phyloP scores from a whole-genome alignment of 2,113 vertebrate genomes.

The Calyptomena viridis region DNA sequence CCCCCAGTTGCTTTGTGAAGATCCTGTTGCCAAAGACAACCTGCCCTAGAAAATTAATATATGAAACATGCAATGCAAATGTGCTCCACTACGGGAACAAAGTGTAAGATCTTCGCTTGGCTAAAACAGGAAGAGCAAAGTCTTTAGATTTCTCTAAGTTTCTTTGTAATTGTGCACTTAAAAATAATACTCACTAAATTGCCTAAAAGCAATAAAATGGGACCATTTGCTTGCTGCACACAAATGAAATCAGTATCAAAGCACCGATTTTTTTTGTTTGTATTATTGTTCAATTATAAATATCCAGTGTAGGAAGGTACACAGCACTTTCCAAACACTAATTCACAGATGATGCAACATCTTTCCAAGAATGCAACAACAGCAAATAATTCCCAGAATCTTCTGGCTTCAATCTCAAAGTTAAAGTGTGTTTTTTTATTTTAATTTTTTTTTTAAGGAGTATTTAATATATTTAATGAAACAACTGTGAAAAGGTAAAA shows the following conservation, averaged over 20 bases:
- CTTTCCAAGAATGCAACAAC: background rate
- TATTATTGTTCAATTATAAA: background rate
- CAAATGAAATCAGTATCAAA: background rate
- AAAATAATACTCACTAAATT: background rate
- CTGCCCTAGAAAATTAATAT: slow-evolving; percentile 49
- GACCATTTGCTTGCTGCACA: background rate
- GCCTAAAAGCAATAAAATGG: background rate
- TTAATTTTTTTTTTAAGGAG: background rate
- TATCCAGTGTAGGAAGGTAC: background rate
- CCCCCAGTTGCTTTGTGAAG: background rate
- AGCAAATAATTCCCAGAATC: background rate
- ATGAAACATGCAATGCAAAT: background rate
- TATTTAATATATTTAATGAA: background rate
- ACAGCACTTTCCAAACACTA: background rate
- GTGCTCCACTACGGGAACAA: background rate
- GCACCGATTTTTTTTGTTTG: background rate
- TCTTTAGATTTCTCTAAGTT: background rate
- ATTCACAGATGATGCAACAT: background rate
- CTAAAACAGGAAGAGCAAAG: background rate
- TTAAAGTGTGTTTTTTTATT: background rate
- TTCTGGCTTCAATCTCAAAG: background rate
- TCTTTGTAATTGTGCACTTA: background rate
- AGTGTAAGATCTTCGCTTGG: background rate
- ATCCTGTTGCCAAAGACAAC: slow-evolving; percentile 48
- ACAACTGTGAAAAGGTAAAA: background rate